These are phyloP conservation scores for Lysandra coridon DNA, from an alignment of 2,888 invertebrate genomes.

Conservation along the genomic window DNA sequence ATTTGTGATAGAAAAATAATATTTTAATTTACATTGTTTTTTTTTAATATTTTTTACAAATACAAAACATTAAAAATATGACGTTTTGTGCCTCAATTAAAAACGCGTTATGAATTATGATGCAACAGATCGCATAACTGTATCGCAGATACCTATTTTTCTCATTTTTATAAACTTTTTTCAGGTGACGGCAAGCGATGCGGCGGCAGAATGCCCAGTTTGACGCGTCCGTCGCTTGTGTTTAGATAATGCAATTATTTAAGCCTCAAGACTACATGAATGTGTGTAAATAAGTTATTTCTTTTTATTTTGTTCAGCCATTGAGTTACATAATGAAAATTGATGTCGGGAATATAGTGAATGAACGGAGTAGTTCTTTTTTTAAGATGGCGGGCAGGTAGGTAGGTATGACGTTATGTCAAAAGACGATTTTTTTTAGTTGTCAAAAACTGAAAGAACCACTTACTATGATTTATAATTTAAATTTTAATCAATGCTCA, in stretches of 20 bases:
- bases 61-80: too few species aligned
- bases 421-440: too few species aligned
- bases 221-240: constrained; percentile 73
- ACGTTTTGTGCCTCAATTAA: too few species aligned
- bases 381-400: too few species aligned
- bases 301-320: background rate
- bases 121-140: too few species aligned
- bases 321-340: background rate
- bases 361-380: background rate
- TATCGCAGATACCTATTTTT: too few species aligned
- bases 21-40: too few species aligned
- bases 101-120: too few species aligned
- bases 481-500: background rate
- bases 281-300: constrained; percentile 3
- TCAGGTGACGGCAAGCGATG: constrained; percentile 72
- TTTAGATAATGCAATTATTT: constrained; percentile 48
- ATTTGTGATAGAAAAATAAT: too few species aligned
- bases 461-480: background rate
- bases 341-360: background rate
- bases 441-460: too few species aligned
- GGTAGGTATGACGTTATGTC: too few species aligned
- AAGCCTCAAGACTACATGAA: background rate
- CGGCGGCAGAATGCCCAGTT: constrained; percentile 71
- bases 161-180: constrained; percentile 36
- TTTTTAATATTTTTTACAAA: too few species aligned